phyloP scores from a whole-genome alignment of 2,113 vertebrate species.

The Pygoscelis adeliae region DNA sequence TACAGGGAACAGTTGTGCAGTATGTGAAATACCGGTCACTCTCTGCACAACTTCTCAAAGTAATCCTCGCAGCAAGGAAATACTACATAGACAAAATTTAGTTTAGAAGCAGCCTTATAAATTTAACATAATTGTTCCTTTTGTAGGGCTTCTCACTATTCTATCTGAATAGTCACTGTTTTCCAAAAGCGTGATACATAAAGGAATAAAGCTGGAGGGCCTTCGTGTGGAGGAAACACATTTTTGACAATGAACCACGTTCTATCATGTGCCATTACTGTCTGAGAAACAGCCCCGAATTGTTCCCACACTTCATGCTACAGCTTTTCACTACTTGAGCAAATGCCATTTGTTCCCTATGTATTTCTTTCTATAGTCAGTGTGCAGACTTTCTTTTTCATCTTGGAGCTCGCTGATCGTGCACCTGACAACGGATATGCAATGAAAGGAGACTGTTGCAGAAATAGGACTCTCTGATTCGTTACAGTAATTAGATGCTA shows the following conservation, averaged over 20 bases:
- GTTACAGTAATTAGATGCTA: neutral
- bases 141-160: neutral
- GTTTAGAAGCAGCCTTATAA: neutral
- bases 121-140: neutral
- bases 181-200: neutral
- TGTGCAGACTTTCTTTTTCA: neutral
- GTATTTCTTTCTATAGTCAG: neutral
- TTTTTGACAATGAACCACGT: neutral
- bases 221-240: neutral
- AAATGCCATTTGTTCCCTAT: neutral
- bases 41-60: neutral
- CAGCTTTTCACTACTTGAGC: neutral
- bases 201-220: neutral
- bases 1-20: neutral
- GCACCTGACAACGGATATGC: neutral
- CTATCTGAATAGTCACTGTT: neutral
- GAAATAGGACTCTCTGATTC: neutral
- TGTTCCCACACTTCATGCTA: neutral
- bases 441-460: neutral
- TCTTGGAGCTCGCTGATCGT: neutral
- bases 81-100: neutral
- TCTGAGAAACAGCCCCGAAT: neutral
- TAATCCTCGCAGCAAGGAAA: neutral
- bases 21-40: neutral
- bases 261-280: neutral